A percentile compares a stretch with the other conserved stretches of the same genome.
Conservation (phyloP, 1,140 invertebrate species). For the Drosophila parabipectinata region DNA sequence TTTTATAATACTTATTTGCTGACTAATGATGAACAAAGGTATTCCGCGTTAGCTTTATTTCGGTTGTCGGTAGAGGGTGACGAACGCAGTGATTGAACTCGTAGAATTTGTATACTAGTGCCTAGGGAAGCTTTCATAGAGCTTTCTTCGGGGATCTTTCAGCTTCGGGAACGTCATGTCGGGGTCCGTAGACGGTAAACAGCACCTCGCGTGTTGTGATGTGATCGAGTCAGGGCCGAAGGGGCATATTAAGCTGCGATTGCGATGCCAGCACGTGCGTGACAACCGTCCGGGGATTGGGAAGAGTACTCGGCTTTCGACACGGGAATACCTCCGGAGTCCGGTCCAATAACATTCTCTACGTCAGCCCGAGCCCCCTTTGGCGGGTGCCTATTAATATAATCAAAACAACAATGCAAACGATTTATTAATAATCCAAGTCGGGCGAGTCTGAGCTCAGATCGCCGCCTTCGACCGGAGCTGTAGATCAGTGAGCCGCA, state of each 20-base stretch:
- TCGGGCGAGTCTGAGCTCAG: slow-evolving; percentile 12
- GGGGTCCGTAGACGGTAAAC: slow-evolving; percentile 13
- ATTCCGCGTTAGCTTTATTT: not conserved
- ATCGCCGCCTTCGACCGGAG: slow-evolving; percentile 23
- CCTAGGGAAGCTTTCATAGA: slow-evolving; percentile 3
- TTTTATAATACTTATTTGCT: not conserved
- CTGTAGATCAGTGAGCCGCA: slow-evolving; percentile 44
- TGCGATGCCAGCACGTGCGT: slow-evolving; percentile 48
- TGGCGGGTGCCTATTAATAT: slow-evolving; percentile 25
- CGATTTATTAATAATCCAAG: slow-evolving; percentile 44
- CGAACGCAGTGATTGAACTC: too few relatives aligned
- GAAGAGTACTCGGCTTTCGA: slow-evolving; percentile 2
- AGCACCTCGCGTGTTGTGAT: slow-evolving; percentile 41
- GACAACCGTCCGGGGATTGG: slow-evolving; percentile 11
- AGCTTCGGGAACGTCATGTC: slow-evolving; percentile 7
- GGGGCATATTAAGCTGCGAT: slow-evolving; percentile 6
- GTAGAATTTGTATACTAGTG: not conserved
- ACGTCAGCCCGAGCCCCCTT: slow-evolving; percentile 12
- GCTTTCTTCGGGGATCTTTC: slow-evolving; percentile 11
- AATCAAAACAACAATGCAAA: slow-evolving; percentile 9
- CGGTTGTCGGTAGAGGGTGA: too few relatives aligned
- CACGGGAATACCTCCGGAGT: not conserved
- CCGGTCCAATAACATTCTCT: not conserved
- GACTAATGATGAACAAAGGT: not conserved
- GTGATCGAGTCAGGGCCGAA: slow-evolving; percentile 27